Conservation (phyloP, 2,113 vertebrate species). For the Toxotes chatareus region DNA sequence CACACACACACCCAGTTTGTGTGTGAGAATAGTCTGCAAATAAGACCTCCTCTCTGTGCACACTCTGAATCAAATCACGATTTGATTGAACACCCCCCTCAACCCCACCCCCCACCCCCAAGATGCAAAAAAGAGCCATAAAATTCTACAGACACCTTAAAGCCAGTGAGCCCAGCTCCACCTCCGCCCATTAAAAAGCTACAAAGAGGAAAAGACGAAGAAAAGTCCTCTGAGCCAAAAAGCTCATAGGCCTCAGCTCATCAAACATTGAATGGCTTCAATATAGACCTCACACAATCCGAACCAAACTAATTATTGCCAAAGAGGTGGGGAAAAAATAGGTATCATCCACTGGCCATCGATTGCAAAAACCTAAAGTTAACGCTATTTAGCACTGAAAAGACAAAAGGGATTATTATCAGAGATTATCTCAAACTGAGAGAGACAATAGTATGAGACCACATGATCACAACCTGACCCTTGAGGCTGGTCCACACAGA, state of each 20-base stretch:
- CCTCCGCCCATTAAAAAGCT: neutral
- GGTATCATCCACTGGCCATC: too few species aligned
- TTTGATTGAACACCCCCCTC: too few species aligned
- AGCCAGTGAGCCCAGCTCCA: conserved; percentile 8
- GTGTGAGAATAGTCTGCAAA: too few species aligned
- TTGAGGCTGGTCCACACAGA: conserved; percentile 18
- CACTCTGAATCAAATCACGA: too few species aligned
- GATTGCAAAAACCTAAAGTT: neutral
- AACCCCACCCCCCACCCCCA: too few species aligned
- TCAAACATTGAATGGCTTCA: neutral
- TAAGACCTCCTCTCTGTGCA: too few species aligned
- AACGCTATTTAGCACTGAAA: neutral
- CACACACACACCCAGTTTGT: too few species aligned
- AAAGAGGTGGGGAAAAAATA: neutral
- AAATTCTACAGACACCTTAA: conserved; percentile 13
- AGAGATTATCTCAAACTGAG: conserved; percentile 6
- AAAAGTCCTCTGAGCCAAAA: neutral
- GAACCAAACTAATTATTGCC: neutral
- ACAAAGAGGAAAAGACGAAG: neutral
- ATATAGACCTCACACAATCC: neutral
- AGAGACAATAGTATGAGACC: neutral
- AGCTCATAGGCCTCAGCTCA: neutral
- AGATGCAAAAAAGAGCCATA: conserved; percentile 11
- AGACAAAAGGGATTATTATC: neutral
- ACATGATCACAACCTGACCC: neutral